These are phyloP conservation scores for Endomychus coccineus DNA, from an alignment of 2,888 invertebrate genomes.

Conservation along the genomic window DNA sequence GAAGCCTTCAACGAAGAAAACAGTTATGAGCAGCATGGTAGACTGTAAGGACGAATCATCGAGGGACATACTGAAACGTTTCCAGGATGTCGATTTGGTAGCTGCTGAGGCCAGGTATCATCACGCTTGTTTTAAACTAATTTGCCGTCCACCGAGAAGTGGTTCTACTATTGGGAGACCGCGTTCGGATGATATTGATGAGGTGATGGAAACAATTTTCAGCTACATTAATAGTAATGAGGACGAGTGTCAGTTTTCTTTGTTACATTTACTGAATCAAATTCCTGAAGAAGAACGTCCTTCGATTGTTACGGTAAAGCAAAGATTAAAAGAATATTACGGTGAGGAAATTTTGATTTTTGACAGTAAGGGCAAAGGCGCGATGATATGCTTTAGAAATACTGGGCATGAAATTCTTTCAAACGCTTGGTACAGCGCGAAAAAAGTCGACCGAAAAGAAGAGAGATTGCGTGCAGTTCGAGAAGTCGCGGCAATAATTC, in stretches of 20 bases:
- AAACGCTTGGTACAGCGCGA: constrained; percentile 15
- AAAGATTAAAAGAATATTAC: constrained; percentile 16
- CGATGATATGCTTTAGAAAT: too few species aligned
- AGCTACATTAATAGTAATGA: constrained; percentile 12
- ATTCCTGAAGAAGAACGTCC: constrained; percentile 16
- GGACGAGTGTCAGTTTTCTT: constrained; percentile 16
- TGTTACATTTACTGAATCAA: constrained; percentile 12
- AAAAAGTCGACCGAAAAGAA: constrained; percentile 13
- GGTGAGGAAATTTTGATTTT: constrained; percentile 18
- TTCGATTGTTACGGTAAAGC: constrained; percentile 17
- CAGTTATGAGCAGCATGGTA: background rate
- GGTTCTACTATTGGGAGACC: constrained; percentile 8
- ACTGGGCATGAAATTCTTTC: too few species aligned
- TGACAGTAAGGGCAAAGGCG: background rate
- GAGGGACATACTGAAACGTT: background rate
- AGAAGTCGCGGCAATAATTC: too few species aligned
- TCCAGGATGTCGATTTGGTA: constrained; percentile 5
- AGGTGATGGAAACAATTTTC: constrained; percentile 15
- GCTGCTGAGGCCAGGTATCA: constrained; percentile 16
- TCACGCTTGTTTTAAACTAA: constrained; percentile 1
- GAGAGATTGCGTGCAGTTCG: too few species aligned
- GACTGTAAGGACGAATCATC: background rate
- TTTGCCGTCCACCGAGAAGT: constrained; percentile 3
- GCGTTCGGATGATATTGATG: constrained; percentile 10
- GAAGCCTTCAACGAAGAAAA: too few species aligned